Conservation (phyloP, 2,797 vertebrate genomes). For the Chelon labrosus region DNA sequence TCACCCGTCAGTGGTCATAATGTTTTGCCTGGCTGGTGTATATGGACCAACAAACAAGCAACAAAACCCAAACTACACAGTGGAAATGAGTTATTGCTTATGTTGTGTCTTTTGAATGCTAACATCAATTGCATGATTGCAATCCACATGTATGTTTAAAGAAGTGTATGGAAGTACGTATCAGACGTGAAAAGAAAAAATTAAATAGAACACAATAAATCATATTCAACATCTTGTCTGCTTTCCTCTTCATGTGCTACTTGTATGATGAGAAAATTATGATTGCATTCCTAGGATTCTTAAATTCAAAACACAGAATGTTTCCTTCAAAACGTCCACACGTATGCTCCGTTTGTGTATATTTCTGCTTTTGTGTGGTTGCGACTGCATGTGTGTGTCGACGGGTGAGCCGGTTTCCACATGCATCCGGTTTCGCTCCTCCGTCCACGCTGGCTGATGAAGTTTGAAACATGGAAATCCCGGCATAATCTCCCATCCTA, state of each 20-base stretch:
- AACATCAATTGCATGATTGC: neutral
- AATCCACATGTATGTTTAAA: no score
- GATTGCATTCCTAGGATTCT: conserved; percentile 39
- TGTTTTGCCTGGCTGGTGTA: no score
- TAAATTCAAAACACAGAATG: conserved; percentile 36
- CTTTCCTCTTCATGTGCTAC: conserved; percentile 39
- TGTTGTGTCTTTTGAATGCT: neutral
- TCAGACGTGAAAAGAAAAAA: neutral
- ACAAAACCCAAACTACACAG: no score
- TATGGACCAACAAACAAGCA: no score
- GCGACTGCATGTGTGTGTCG: conserved; percentile 11
- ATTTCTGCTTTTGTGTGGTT: conserved; percentile 28
- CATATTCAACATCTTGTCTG: conserved; percentile 1
- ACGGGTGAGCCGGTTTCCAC: conserved; percentile 32
- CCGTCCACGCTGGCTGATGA: conserved; percentile 69
- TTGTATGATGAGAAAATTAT: conserved; percentile 31
- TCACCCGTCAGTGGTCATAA: no score
- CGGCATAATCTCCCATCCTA: conserved; percentile 74
- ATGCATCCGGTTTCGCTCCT: conserved; percentile 55
- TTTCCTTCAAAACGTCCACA: conserved; percentile 27
- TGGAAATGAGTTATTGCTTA: neutral
- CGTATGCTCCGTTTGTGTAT: conserved; percentile 26
- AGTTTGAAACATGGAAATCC: conserved; percentile 84
- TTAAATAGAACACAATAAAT: neutral
- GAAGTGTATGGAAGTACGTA: neutral